These are phyloP conservation scores for Lagorchestes hirsutus DNA, from an alignment of 2,797 vertebrate species.

Conservation along the genomic window DNA sequence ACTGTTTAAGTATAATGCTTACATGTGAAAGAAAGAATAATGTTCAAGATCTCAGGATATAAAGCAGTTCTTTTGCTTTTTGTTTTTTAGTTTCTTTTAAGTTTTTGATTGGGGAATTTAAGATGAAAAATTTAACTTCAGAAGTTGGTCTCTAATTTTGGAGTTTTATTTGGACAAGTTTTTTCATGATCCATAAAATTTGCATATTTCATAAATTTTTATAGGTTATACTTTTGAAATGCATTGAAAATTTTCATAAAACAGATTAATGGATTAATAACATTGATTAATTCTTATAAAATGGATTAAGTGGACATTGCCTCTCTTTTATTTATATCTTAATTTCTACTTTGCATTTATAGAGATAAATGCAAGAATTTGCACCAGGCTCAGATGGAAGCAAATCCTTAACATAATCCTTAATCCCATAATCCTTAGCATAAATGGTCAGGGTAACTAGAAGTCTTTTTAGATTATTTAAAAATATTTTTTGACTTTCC, in stretches of 20 bases:
- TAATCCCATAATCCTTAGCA: slow-evolving; percentile 10
- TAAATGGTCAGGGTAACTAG: not conserved
- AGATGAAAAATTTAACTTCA: slow-evolving; percentile 9
- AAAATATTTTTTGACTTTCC: not conserved
- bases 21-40: not conserved
- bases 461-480: not conserved
- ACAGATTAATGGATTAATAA: slow-evolving; percentile 19
- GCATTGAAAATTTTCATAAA: not conserved
- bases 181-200: slow-evolving; percentile 3
- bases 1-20: slow-evolving; percentile 24
- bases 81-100: not conserved
- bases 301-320: not conserved
- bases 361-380: slow-evolving; percentile 32
- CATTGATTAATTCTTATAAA: slow-evolving; percentile 9
- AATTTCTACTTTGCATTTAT: not conserved
- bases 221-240: slow-evolving; percentile 22
- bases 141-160: not conserved
- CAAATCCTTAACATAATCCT: slow-evolving; percentile 17
- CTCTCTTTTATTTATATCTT: not conserved
- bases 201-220: slow-evolving; percentile 8
- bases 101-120: slow-evolving; percentile 1
- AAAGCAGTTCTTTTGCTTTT: not conserved
- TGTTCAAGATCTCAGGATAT: not conserved
- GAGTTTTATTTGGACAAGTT: not conserved
- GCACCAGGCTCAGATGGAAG: slow-evolving; percentile 7